Base-by-base conservation (phyloP, 2,888 invertebrate species). In the Brachyopa scutellaris region DNA sequence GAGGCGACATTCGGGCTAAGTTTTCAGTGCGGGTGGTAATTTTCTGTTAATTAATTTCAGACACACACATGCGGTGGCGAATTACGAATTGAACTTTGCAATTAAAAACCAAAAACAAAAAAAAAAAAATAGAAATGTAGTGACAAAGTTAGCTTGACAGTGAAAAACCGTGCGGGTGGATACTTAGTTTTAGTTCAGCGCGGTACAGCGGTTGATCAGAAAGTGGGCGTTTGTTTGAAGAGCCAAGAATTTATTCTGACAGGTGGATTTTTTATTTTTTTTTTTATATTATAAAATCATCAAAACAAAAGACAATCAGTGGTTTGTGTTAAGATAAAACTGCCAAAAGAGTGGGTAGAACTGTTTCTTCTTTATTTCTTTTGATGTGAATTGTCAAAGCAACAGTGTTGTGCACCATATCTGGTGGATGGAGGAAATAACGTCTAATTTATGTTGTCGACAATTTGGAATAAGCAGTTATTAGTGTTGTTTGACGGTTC, bases 31-130 rank as follows among this genome's bases (percentile, higher is more conserved):
- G 73, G 47, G 64, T 40, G 73, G 62, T 36, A 17, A 17, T 38
- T 72, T 51, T 51, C 33, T 55, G 38, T 79, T 79, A 73, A 79
- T 79, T 79, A 61, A 73, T 61, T 73, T 67, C 33, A 62, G 33
- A 26, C 78, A 61, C 64, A 66, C 73, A 55, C 67, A 15, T 21
- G 67, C 13, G 33, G 23, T 29, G n/a, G n/a, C n/a, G n/a, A n/a
- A n/a, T n/a, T n/a, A n/a, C n/a, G 26, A 45, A 31, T 62, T 61
- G 13, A 59, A 72, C n/a, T 57, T 72, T 64, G 17, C 57, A 78
- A 59, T 59, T 78, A 57, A 62, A 69, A 45, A 38, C 21, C 13
- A 15, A 47, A 17, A 49, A 13, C n/a, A 8, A 11, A 11, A 8
- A 40, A 19, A 66, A 11, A 6, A 21, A n/a, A n/a, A n/a, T n/a